phyloP scores from a whole-genome alignment of 1,140 invertebrate species.

The Drosophila simulans region DNA sequence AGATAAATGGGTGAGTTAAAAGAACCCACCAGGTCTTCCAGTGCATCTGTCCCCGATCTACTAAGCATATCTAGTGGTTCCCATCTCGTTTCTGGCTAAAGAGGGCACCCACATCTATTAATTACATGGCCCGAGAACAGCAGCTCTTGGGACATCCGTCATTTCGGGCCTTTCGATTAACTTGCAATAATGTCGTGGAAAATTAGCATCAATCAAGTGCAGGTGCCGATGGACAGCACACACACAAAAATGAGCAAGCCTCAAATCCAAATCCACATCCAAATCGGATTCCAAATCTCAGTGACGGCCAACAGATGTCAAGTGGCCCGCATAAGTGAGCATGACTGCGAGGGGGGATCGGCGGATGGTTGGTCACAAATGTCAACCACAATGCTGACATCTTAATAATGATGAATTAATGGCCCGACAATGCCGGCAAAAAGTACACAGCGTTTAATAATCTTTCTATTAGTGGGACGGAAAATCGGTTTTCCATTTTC shows the following conservation, averaged over 20 bases:
- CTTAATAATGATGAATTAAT: conserved; percentile 84
- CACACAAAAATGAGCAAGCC: conserved; percentile 24
- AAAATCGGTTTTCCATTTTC: conserved; percentile 47
- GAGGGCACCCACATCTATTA: conserved; percentile 70
- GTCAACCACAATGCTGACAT: conserved; percentile 79
- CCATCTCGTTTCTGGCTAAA: conserved; percentile 39
- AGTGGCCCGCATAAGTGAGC: conserved; percentile 72
- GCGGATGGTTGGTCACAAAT: conserved; percentile 60
- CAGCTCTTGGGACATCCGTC: conserved; percentile 52
- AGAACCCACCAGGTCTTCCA: conserved; percentile 22
- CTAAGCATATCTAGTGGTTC: conserved; percentile 24
- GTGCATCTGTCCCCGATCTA: conserved; percentile 43
- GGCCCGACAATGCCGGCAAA: conserved; percentile 66
- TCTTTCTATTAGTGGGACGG: conserved; percentile 64
- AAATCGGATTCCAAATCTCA: conserved; percentile 55
- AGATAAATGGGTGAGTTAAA: conserved; percentile 22
- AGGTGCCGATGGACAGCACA: conserved; percentile 58
- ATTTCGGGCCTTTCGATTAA: conserved; percentile 48
- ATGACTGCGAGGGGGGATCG: conserved; percentile 7
- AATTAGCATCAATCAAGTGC: conserved; percentile 80
- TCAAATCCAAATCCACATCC: conserved; percentile 25
- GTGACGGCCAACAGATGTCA: conserved; percentile 76
- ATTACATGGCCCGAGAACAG: conserved; percentile 21
- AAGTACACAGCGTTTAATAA: conserved; percentile 70
- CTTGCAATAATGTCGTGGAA: conserved; percentile 73